These are phyloP conservation scores for Hecatera dysodea DNA, from an alignment of 2,888 invertebrate genomes.

Conservation along the genomic window DNA sequence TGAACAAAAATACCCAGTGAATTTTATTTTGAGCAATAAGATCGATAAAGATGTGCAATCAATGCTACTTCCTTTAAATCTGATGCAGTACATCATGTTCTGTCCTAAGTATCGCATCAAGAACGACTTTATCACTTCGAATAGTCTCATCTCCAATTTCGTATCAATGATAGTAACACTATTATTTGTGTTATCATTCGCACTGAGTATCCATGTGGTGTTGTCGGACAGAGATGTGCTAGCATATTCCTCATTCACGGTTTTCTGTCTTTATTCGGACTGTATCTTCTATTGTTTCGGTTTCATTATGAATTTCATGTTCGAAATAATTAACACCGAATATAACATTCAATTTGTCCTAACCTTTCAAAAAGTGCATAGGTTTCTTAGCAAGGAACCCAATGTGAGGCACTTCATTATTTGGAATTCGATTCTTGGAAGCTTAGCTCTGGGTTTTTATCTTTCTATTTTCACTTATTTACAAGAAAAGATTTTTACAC, in stretches of 20 bases:
- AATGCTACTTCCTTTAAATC: slow-evolving; percentile 1
- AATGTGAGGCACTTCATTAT: background rate
- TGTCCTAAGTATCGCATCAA: background rate
- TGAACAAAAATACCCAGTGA: background rate
- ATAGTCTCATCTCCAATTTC: too few species aligned
- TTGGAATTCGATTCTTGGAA: background rate
- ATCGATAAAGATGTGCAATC: background rate
- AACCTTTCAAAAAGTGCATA: background rate
- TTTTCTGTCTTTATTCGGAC: background rate
- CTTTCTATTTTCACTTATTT: background rate
- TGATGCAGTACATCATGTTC: background rate
- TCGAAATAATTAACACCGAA: background rate
- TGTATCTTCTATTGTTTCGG: background rate
- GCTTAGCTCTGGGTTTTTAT: background rate
- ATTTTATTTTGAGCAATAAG: background rate
- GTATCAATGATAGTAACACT: background rate
- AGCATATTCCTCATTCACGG: background rate
- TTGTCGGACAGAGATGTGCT: background rate
- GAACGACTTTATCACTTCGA: too few species aligned
- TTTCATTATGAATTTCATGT: background rate
- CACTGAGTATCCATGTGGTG: background rate
- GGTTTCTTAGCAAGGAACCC: background rate
- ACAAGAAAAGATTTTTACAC: background rate
- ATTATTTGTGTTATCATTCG: background rate
- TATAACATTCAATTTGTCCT: background rate